Conservation (phyloP, 2,797 vertebrate genomes). For the Pelodytes ibericus region DNA sequence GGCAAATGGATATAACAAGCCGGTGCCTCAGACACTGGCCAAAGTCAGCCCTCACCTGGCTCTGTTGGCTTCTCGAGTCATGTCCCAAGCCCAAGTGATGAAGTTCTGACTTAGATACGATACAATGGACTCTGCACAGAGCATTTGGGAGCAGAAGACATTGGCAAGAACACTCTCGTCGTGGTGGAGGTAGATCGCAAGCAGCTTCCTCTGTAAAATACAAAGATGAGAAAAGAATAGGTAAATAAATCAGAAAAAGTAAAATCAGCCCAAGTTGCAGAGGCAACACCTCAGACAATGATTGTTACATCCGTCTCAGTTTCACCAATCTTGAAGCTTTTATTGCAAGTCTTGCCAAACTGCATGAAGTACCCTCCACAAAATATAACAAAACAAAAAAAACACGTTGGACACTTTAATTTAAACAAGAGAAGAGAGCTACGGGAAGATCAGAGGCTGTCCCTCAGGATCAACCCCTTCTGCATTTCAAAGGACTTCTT, state of each 20-base stretch:
- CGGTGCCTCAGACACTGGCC: not conserved
- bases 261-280: too few relatives aligned
- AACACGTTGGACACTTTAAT: constrained; percentile 71
- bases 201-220: constrained; percentile 92
- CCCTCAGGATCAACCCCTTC: constrained; percentile 79
- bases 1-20: too few relatives aligned
- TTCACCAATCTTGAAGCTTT: too few relatives aligned
- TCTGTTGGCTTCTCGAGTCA: constrained; percentile 97
- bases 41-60: constrained; percentile 80
- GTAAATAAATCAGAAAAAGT: too few relatives aligned
- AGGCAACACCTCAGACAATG: too few relatives aligned
- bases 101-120: constrained; percentile 99
- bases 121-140: constrained; percentile 98
- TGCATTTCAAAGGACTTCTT: constrained; percentile 82
- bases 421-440: constrained; percentile 74
- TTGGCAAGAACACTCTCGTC: constrained; percentile 98
- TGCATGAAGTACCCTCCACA: constrained; percentile 64
- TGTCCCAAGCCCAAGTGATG: constrained; percentile 99
- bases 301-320: too few relatives aligned
- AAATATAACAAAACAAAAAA: constrained; percentile 66
- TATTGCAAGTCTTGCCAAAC: too few relatives aligned
- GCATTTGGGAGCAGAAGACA: constrained; percentile 99
- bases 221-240: too few relatives aligned
- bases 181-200: constrained; percentile 99
- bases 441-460: constrained; percentile 74